phyloP scores from a whole-genome alignment of 2,888 invertebrate genomes.

The Tolmerus cingulatus region DNA sequence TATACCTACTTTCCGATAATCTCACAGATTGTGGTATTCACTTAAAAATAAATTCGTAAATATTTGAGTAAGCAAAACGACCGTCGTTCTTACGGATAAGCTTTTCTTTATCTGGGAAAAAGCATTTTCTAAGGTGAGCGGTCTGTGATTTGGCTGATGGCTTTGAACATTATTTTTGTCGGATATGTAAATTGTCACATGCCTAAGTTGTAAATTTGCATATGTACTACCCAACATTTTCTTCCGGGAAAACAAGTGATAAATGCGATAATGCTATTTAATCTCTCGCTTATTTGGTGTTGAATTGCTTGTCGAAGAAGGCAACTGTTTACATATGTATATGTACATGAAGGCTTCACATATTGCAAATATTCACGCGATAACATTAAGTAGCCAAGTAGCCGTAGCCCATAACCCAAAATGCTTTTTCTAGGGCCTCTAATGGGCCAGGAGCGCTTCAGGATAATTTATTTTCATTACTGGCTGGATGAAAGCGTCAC shows the following conservation, averaged over 20 bases:
- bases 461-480: constrained; percentile 10
- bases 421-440: neutral
- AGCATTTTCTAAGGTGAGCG: too few relatives aligned
- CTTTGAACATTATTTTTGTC: neutral
- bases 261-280: neutral
- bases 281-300: neutral
- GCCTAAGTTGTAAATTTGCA: neutral
- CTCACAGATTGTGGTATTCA: neutral
- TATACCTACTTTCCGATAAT: too few relatives aligned
- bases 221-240: neutral
- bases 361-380: neutral
- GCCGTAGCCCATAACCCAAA: neutral
- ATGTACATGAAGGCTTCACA: neutral
- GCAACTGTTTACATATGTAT: too few relatives aligned
- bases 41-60: neutral
- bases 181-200: neutral
- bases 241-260: neutral
- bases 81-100: neutral
- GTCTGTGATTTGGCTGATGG: neutral
- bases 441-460: neutral
- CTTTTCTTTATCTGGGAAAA: neutral
- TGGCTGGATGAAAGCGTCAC: neutral
- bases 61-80: neutral
- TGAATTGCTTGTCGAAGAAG: neutral
- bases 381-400: neutral